Conservation (phyloP, 2,888 invertebrate genomes). For the Caenorhabditis wallacei region DNA sequence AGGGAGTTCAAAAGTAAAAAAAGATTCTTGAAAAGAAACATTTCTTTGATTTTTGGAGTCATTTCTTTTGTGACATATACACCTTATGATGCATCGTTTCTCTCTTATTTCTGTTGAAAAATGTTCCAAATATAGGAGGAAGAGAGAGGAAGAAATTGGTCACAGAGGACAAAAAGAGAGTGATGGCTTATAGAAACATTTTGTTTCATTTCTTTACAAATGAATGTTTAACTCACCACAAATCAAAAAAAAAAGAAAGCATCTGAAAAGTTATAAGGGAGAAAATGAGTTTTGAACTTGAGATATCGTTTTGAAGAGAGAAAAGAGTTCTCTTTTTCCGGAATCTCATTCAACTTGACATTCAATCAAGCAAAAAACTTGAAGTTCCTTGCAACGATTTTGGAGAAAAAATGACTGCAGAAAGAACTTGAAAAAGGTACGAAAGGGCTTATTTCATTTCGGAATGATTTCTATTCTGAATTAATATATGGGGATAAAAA, state of each 20-base stretch:
- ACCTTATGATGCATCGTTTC: constrained; percentile 42
- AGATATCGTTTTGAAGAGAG: background rate
- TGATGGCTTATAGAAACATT: constrained; percentile 16
- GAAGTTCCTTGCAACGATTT: constrained; percentile 9
- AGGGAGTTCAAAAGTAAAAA: background rate
- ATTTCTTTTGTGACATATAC: constrained; percentile 24
- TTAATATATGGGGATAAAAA: too few species aligned
- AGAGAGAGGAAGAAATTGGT: constrained; percentile 31
- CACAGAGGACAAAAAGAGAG: constrained; percentile 38
- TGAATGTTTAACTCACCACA: background rate
- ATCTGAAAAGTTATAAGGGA: background rate
- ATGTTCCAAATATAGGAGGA: constrained; percentile 37
- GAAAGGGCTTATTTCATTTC: too few species aligned
- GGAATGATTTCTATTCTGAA: too few species aligned
- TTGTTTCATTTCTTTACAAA: background rate
- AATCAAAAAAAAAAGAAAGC: background rate
- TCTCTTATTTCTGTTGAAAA: constrained; percentile 18
- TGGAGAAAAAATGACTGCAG: background rate
- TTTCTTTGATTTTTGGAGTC: background rate
- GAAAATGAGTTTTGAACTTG: background rate
- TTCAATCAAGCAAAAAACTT: constrained; percentile 25
- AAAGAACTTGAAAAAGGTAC: background rate
- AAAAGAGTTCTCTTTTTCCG: background rate
- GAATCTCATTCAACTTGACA: constrained; percentile 22
- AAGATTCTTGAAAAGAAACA: constrained; percentile 17